These are phyloP conservation scores for Anastrepha ludens DNA, from an alignment of 1,140 invertebrate genomes.

Conservation along the genomic window DNA sequence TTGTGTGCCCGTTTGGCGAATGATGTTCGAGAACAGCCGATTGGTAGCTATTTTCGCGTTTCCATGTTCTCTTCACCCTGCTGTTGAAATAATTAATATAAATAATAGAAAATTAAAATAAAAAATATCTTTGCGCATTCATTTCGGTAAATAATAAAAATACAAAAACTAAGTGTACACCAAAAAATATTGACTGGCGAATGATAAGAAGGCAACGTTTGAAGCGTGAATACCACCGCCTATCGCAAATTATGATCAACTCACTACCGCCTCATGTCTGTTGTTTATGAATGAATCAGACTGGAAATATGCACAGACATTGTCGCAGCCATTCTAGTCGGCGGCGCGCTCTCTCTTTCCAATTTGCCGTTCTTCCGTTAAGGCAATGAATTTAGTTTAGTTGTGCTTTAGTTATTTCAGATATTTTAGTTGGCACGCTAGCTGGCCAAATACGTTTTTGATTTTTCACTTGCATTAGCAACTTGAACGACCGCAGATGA, in stretches of 20 bases:
- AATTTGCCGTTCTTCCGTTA: slow-evolving; percentile 6
- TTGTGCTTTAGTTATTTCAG: slow-evolving; percentile 26
- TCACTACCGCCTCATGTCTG: background rate
- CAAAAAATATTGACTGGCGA: too few relatives aligned
- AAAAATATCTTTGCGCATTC: too few relatives aligned
- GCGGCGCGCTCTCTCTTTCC: background rate
- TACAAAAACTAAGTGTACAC: too few relatives aligned
- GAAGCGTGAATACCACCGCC: too few relatives aligned
- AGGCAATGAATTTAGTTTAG: slow-evolving; percentile 15
- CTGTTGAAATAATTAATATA: too few relatives aligned
- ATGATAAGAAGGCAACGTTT: too few relatives aligned
- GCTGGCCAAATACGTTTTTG: background rate
- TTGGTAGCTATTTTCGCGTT: too few relatives aligned
- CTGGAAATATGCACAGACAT: slow-evolving; percentile 60
- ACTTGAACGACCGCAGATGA: background rate
- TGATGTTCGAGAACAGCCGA: too few relatives aligned
- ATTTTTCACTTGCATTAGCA: background rate
- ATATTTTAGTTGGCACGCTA: slow-evolving; percentile 17
- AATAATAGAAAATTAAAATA: too few relatives aligned
- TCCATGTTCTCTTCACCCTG: too few relatives aligned
- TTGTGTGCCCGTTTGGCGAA: too few relatives aligned
- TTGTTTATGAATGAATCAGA: slow-evolving; percentile 71
- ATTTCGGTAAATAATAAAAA: too few relatives aligned
- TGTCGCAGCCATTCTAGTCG: slow-evolving; percentile 32
- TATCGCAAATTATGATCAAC: background rate